Evolutionary conservation across 2,888 invertebrate species (phyloP).

Genomic region (Lottia scabra): DNA sequence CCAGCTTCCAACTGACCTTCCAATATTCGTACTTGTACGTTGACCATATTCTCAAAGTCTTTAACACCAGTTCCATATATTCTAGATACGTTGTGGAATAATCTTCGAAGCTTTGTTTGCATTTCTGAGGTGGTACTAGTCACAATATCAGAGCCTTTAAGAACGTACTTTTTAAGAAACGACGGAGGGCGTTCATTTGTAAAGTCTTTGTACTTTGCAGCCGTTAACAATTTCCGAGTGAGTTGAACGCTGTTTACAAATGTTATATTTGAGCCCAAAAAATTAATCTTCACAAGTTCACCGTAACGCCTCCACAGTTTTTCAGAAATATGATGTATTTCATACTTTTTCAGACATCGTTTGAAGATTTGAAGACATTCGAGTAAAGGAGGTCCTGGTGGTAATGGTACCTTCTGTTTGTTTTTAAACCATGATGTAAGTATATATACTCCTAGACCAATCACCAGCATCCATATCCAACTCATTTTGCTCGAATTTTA

Average conservation of each 20-base stretch:
- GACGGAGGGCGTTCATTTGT: background rate
- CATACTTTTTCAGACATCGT: background rate
- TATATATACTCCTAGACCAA: too few species aligned
- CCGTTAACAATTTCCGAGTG: background rate
- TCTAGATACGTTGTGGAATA: background rate
- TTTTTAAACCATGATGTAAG: background rate
- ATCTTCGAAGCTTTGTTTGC: background rate
- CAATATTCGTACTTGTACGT: background rate
- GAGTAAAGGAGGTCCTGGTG: background rate
- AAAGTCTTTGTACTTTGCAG: background rate
- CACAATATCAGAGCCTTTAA: background rate
- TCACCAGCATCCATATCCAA: too few species aligned
- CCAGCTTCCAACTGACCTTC: background rate
- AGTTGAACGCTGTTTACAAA: background rate
- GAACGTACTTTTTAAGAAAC: background rate
- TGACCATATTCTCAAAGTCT: background rate
- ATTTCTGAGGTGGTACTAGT: background rate
- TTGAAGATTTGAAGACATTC: background rate
- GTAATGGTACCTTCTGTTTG: background rate
- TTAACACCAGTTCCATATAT: background rate
- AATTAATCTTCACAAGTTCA: background rate
- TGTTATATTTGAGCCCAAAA: background rate
- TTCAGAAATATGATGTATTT: background rate
- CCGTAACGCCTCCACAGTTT: background rate
- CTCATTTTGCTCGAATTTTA: too few species aligned